phyloP scores from a whole-genome alignment of 2,113 vertebrate species.

The Delphinapterus leucas region DNA sequence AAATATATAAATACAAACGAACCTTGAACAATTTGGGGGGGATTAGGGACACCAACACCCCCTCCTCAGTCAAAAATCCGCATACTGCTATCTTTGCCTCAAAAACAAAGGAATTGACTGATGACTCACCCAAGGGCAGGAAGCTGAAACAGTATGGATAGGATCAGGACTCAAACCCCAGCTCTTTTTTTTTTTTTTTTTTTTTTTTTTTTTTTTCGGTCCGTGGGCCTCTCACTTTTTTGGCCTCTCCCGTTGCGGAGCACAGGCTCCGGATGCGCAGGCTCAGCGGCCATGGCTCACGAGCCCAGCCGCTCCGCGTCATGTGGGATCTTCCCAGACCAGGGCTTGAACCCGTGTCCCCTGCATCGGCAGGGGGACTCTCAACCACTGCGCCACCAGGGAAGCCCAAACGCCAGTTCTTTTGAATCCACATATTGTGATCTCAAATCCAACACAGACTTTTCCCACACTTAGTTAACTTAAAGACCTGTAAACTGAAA shows the following conservation, averaged over 20 bases:
- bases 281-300: too few relatives aligned
- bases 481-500: neutral
- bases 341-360: too few relatives aligned
- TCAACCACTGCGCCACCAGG: too few relatives aligned
- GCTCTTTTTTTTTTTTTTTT: neutral
- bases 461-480: neutral
- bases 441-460: neutral
- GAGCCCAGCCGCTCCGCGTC: too few relatives aligned
- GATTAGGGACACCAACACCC: neutral
- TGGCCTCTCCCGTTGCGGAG: too few relatives aligned
- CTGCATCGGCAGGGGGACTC: too few relatives aligned
- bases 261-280: too few relatives aligned
- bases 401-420: neutral
- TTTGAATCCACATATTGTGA: neutral
- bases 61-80: neutral
- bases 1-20: neutral
- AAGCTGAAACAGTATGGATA: neutral
- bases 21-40: neutral
- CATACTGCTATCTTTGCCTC: too few relatives aligned
- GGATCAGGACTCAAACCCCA: neutral
- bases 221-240: too few relatives aligned
- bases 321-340: too few relatives aligned
- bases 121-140: neutral
- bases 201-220: too few relatives aligned
- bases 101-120: neutral